phyloP scores from a whole-genome alignment of 30 jellyfish, hydroid and myxozoan species.

The Nemopilema nomurai region DNA sequence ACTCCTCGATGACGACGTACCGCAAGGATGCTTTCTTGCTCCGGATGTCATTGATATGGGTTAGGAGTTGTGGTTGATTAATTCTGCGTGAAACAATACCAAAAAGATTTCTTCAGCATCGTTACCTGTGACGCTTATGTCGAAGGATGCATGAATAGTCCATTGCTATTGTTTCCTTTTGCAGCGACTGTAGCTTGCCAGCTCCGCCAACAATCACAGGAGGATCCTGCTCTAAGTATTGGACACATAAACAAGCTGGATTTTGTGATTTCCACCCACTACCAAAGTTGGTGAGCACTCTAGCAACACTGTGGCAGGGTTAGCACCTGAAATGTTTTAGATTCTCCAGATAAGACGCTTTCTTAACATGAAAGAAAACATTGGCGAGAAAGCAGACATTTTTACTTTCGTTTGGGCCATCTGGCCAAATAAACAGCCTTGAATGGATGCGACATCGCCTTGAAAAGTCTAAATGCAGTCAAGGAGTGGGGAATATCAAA shows the following conservation, averaged over 20 bases:
- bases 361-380: too few species aligned
- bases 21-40: neutral
- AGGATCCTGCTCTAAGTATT: too few species aligned
- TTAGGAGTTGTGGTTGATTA: neutral
- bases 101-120: neutral
- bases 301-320: too few species aligned
- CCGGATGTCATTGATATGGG: neutral
- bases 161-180: neutral
- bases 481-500: neutral
- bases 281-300: too few species aligned
- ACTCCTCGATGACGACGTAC: neutral
- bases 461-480: neutral
- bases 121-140: neutral
- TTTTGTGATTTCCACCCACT: too few species aligned
- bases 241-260: too few species aligned
- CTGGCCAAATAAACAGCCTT: neutral
- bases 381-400: neutral
- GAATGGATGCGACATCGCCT: conserved; percentile 7
- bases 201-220: neutral
- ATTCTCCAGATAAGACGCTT: too few species aligned
- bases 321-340: too few species aligned
- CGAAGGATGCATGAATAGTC: neutral
- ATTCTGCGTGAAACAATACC: neutral
- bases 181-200: neutral
- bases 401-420: neutral